Evolutionary conservation across 2,888 invertebrate genomes (phyloP).

Genomic region (Orchesella flavescens): DNA sequence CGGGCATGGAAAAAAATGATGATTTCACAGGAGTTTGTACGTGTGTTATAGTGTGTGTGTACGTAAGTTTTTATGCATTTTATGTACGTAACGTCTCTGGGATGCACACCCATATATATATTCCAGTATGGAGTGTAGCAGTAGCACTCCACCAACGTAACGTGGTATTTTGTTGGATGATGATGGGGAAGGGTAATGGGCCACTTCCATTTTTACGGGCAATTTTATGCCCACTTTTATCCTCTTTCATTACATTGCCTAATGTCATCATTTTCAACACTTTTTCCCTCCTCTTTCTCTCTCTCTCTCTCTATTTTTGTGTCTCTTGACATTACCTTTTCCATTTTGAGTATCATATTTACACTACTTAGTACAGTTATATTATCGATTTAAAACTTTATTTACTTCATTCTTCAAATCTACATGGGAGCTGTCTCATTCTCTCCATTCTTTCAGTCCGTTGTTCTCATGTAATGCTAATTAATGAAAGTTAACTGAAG

Average conservation of each 20-base stretch:
- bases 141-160: slow-evolving; percentile 4
- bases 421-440: background rate
- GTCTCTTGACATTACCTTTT: slow-evolving; percentile 41
- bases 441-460: too few species aligned
- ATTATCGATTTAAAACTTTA: slow-evolving; percentile 36
- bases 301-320: slow-evolving; percentile 17
- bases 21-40: slow-evolving; percentile 38
- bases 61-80: slow-evolving; percentile 45
- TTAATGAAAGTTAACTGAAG: too few species aligned
- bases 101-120: background rate
- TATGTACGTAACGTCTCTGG: background rate
- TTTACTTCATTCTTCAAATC: background rate
- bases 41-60: background rate
- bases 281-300: slow-evolving; percentile 52
- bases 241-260: slow-evolving; percentile 70
- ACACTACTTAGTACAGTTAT: slow-evolving; percentile 27
- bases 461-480: too few species aligned
- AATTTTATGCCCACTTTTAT: slow-evolving; percentile 69
- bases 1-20: slow-evolving; percentile 34
- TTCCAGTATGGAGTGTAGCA: background rate
- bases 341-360: slow-evolving; percentile 32
- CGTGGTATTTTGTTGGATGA: slow-evolving; percentile 60
- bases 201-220: slow-evolving; percentile 70
- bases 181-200: slow-evolving; percentile 67
- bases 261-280: slow-evolving; percentile 70